Evolutionary conservation across 2,888 invertebrate genomes (phyloP), one percentile per base, ranked within the genome.

Genomic region (Pammene fasciana): DNA sequence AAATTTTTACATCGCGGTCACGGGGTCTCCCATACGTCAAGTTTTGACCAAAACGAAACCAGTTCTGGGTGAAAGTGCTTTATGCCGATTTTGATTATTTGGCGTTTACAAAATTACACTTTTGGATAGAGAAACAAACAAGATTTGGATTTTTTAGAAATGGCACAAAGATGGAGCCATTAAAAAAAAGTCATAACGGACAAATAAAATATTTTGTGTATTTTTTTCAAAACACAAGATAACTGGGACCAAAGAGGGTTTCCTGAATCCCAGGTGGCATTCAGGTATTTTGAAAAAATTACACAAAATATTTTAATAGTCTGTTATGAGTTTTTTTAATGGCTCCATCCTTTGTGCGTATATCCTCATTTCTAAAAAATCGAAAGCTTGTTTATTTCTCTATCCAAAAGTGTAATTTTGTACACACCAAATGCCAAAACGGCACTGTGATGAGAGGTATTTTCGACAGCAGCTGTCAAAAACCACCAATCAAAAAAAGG

Each of bases 21-120:
- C 11, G 16, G 34, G 50, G 66, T 36, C 59, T 36, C 7, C 36
- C 36, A 67, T 67, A 55, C 46, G 54, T 55, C 54, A 54, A 61
- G 60, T 61, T 61, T 61, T 46, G 60, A 4, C 8, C 45, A 45
- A 61, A 67, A 57, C 38, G 18, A 13, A 61, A 67, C 67, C 54
- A 46, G 67, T 67, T n/a, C 11, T 6, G 52, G 36, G 67, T 45
- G 67, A 67, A 67, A 67, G 67, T 55, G 52, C 36, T 54, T 18
- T 54, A 14, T 8, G 55, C 10, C 45, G 54, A 67, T 60, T 67
- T 61, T 67, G 18, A 48, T 50, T 38, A 59, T 59, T 52, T 54
- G 18, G 45, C 13, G 11, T 52, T 57, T 34, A 36, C 9, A 52
- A n/a, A 36, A 48, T 56, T 26, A 50, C 26, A 26, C 4, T 41